phyloP scores from a whole-genome alignment of 2,797 vertebrate genomes.

The Anguilla pacifica region DNA sequence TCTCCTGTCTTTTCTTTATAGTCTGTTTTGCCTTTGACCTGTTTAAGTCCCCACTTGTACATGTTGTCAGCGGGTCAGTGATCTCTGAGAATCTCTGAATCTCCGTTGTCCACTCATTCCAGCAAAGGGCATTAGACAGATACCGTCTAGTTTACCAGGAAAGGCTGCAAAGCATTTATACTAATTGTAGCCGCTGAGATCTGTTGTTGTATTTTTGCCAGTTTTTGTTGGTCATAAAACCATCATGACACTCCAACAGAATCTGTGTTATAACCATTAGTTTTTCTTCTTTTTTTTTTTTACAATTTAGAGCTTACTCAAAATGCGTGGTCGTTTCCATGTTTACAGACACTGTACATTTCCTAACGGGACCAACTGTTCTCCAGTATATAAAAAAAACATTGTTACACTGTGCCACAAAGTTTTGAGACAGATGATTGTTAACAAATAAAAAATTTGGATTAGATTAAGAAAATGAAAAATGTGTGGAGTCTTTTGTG shows the following conservation, averaged over 20 bases:
- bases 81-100: neutral
- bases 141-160: neutral
- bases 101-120: neutral
- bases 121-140: neutral
- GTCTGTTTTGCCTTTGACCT: neutral
- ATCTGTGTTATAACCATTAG: conserved; percentile 5
- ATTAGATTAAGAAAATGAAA: conserved; percentile 6
- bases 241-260: neutral
- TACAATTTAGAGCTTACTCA: neutral
- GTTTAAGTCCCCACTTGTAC: neutral
- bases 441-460: conserved; percentile 16
- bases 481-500: neutral
- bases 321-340: neutral
- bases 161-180: neutral
- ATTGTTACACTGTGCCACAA: conserved; percentile 22
- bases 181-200: neutral
- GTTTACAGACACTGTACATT: conserved; percentile 14
- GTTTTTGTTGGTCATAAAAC: neutral
- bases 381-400: neutral
- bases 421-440: conserved; percentile 12
- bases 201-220: neutral
- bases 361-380: neutral
- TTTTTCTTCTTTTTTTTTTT: neutral
- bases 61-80: neutral
- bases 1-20: neutral